A percentile compares a stretch with the other conserved stretches of the same genome.
These are phyloP conservation scores for Scaptomyza flava DNA, from an alignment of 2,888 invertebrate genomes.

Conservation along the genomic window DNA sequence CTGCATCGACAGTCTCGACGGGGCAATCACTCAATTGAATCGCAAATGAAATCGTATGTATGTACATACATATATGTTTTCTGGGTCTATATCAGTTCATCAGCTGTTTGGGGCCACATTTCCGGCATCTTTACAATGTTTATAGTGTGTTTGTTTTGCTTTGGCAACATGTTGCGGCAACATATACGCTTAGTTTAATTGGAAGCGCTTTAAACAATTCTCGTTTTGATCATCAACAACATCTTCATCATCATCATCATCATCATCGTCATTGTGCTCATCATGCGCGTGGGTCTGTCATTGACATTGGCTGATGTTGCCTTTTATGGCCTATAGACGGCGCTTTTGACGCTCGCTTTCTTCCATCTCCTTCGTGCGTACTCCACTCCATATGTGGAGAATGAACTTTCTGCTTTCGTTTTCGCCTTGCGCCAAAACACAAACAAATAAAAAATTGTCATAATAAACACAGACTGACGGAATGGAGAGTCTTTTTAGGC, in stretches of 20 bases:
- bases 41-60: constrained; percentile 41
- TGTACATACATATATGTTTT: neutral
- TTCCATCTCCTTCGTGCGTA: constrained; percentile 11
- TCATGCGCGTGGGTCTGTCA: no score
- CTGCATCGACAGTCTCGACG: constrained; percentile 30
- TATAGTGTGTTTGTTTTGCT: constrained; percentile 7
- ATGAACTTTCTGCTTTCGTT: constrained; percentile 54
- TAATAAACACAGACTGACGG: constrained; percentile 62
- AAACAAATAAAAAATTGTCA: constrained; percentile 72
- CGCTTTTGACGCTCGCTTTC: constrained; percentile 57
- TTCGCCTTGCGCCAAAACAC: constrained; percentile 58
- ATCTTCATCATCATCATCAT: constrained; percentile 20
- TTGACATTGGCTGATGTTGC: constrained; percentile 67
- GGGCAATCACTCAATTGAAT: constrained; percentile 71
- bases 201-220: constrained; percentile 32
- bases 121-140: constrained; percentile 3
- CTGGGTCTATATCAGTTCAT: constrained; percentile 33
- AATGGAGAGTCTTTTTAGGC: neutral
- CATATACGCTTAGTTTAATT: constrained; percentile 45
- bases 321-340: constrained; percentile 69
- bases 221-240: constrained; percentile 16
- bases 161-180: constrained; percentile 51
- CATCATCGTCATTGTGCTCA: neutral
- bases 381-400: neutral
- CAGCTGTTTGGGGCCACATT: constrained; percentile 39